phyloP scores from a whole-genome alignment of 2,888 invertebrate genomes.

The Seira musarum region DNA sequence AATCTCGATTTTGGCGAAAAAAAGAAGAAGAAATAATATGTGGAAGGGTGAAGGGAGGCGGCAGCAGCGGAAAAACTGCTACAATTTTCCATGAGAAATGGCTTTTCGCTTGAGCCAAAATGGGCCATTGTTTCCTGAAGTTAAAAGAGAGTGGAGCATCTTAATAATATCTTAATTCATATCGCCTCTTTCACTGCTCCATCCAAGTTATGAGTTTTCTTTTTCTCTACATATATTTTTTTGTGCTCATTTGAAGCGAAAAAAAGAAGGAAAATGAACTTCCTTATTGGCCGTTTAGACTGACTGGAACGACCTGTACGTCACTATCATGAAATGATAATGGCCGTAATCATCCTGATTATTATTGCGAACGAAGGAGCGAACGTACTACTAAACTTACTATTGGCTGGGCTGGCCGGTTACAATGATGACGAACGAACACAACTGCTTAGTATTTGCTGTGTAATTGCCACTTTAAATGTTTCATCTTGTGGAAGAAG shows the following conservation, averaged over 20 bases:
- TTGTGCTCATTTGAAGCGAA: conserved; percentile 4
- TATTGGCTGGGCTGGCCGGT: conserved; percentile 18
- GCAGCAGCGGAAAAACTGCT: conserved; percentile 55
- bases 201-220: conserved; percentile 38
- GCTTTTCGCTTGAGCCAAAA: conserved; percentile 51
- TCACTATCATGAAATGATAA: conserved; percentile 59
- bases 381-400: conserved; percentile 3
- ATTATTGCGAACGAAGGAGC: conserved; percentile 35
- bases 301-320: conserved; percentile 60
- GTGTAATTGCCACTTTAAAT: conserved; percentile 19
- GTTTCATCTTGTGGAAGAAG: conserved; percentile 1
- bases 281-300: conserved; percentile 61
- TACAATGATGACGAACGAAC: not conserved
- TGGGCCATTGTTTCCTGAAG: conserved; percentile 59
- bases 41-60: conserved; percentile 23
- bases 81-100: conserved; percentile 59
- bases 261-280: conserved; percentile 51
- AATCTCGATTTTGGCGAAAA: conserved; percentile 17
- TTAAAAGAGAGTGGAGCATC: conserved; percentile 43
- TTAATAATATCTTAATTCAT: conserved; percentile 62
- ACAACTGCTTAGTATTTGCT: conserved; percentile 20
- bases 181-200: conserved; percentile 33
- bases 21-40: conserved; percentile 48
- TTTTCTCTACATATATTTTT: not conserved
- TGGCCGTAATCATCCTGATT: conserved; percentile 61